Conservation (phyloP, 2,888 invertebrate genomes). For the Marronus borbonicus region DNA sequence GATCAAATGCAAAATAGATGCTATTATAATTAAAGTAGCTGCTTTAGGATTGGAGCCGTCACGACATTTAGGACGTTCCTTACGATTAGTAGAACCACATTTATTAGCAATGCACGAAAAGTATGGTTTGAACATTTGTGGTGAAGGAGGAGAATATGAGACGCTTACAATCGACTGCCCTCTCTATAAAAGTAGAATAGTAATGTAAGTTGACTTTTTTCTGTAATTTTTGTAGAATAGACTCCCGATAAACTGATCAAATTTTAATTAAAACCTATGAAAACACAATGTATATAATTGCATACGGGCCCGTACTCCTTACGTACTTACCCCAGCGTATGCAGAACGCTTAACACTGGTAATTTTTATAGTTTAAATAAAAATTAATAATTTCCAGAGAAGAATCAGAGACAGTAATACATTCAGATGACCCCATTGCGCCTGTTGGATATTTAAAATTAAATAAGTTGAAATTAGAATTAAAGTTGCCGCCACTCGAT, state of each 20-base stretch:
- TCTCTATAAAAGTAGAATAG: conserved; percentile 90
- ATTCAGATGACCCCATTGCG: conserved; percentile 93
- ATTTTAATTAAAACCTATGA: too few species aligned
- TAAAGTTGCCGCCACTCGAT: conserved; percentile 72
- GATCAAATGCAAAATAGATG: conserved; percentile 93
- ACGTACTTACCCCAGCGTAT: too few species aligned
- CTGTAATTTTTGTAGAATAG: background rate
- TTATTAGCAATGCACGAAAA: conserved; percentile 92
- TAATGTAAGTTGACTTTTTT: conserved; percentile 80
- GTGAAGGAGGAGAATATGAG: conserved; percentile 99
- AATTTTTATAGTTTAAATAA: background rate
- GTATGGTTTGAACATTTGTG: conserved; percentile 96
- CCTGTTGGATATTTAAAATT: conserved; percentile 96
- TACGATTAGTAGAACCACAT: conserved; percentile 90
- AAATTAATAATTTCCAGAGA: conserved; percentile 76
- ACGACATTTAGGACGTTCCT: conserved; percentile 89
- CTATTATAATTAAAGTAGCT: conserved; percentile 98
- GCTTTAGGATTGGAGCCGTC: conserved; percentile 91
- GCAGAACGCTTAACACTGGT: too few species aligned
- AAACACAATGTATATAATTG: too few species aligned
- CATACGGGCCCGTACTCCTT: too few species aligned
- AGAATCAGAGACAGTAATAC: conserved; percentile 88
- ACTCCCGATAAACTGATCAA: too few species aligned
- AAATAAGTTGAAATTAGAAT: conserved; percentile 84
- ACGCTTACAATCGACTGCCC: conserved; percentile 98